Evolutionary conservation across 2,888 invertebrate genomes (phyloP), one percentile per base, ranked within the genome.

Genomic region (Macaria notata): DNA sequence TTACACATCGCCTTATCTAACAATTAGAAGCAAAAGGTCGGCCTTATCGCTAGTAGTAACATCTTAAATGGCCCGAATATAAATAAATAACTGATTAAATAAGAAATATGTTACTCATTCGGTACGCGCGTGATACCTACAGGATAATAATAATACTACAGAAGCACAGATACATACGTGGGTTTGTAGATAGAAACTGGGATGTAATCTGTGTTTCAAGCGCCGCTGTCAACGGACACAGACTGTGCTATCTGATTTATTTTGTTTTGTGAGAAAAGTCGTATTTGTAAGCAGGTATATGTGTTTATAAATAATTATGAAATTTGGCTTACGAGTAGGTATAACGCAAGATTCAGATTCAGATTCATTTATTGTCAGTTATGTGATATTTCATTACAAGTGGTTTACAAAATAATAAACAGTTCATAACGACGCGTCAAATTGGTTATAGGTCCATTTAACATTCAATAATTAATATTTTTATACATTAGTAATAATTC

Each of bases 21-120:
- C 43, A 51, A 49, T 44, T 45, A 52, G 47, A 49, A 38, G 51
- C 38, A 45, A 58, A 9, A 58, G 57, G 57, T 58, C 53, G 9
- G 5, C 8, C 3, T 48, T 57, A 57, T 52, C 57, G 4, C n/a
- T n/a, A 41, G 39, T 49, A 47, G 47, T 44, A 49, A 31, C 57
- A 42, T 36, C 53, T 58, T 6, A 42, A 53, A 45, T 53, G 57
- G 31, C 42, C 57, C 57, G 53, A 58, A 53, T 58, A 53, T 58
- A 53, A 58, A 58, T 53, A 49, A 53, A 57, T 49, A 53, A 41
- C 4, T 4, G 46, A 52, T 41, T 50, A 50, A 41, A 48, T 41
- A 41, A 41, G 41, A 41, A 41, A 41, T 41, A 41, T 48, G 38
- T 56, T 45, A 52, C 29, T 48, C 57, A 57, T 53, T 57, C 49